Evolutionary conservation across 37 sponge, comb jelly and placozoan genomes (phyloP).

Genomic region (Cladorhizidae sp.): DNA sequence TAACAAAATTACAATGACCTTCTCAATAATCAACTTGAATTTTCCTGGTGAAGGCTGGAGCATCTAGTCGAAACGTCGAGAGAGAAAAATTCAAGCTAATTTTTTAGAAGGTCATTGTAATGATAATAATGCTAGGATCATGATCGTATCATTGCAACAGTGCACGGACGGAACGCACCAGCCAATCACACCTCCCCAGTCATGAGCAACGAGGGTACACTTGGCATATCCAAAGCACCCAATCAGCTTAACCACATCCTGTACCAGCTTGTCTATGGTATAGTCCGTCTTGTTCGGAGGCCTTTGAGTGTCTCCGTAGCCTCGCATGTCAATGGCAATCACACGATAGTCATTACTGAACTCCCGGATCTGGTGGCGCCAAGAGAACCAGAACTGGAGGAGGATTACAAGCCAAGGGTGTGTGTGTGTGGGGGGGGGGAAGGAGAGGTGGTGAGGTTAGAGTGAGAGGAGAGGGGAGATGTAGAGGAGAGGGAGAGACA

Average conservation of each 20-base stretch:
- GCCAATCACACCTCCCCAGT: constrained; percentile 85
- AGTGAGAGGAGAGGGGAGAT: too few species aligned
- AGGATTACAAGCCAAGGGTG: too few species aligned
- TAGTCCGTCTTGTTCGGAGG: constrained; percentile 68
- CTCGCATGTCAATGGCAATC: constrained; percentile 86
- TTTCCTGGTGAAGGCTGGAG: too few species aligned
- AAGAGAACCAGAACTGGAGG: constrained; percentile 85
- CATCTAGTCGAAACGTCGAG: too few species aligned
- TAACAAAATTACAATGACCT: too few species aligned
- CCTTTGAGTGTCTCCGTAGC: constrained; percentile 83
- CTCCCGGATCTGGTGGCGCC: constrained; percentile 86
- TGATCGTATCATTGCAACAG: background rate
- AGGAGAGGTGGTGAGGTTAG: too few species aligned
- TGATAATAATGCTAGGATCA: background rate
- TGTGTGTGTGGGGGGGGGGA: too few species aligned
- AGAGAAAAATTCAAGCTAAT: background rate
- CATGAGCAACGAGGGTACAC: constrained; percentile 81
- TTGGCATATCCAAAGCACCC: constrained; percentile 44
- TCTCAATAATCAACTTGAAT: background rate
- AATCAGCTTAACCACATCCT: constrained; percentile 67
- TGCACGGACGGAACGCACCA: constrained; percentile 49
- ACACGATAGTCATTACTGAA: constrained; percentile 79
- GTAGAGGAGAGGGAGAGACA: too few species aligned
- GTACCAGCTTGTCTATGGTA: constrained; percentile 35
- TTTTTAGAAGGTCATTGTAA: background rate